A percentile compares a stretch with the other conserved stretches of the same genome.
These are phyloP conservation scores for Centropristis striata DNA, from an alignment of 2,113 vertebrate genomes.

Conservation along the genomic window DNA sequence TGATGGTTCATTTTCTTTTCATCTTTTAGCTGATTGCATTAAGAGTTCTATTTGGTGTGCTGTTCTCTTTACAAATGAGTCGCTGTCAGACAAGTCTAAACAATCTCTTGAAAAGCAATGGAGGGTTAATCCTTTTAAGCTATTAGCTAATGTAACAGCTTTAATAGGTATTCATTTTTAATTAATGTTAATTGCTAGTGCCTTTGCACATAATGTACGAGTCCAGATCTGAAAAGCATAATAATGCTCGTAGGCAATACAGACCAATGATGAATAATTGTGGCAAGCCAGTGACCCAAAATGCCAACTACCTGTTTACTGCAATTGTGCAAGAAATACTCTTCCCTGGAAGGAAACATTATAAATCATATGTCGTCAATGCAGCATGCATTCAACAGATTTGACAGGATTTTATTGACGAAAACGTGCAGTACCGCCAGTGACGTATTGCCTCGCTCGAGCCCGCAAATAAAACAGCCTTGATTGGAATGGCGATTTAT, in stretches of 20 bases:
- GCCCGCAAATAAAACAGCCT: slow-evolving; percentile 81
- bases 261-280: slow-evolving; percentile 46
- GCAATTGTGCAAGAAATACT: slow-evolving; percentile 26
- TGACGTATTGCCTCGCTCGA: slow-evolving; percentile 80
- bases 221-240: slow-evolving; percentile 36
- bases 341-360: slow-evolving; percentile 42
- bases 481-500: slow-evolving; percentile 87
- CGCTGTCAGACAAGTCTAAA: slow-evolving; percentile 28
- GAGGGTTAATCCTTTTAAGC: slow-evolving; percentile 51
- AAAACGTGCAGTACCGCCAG: slow-evolving; percentile 60
- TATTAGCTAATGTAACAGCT: slow-evolving; percentile 51
- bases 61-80: slow-evolving; percentile 42
- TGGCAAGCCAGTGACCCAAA: slow-evolving; percentile 30
- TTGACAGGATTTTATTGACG: slow-evolving; percentile 81
- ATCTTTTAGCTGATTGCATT: slow-evolving; percentile 31
- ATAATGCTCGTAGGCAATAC: slow-evolving; percentile 14
- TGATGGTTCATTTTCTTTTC: slow-evolving; percentile 5
- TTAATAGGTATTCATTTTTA: slow-evolving; percentile 69
- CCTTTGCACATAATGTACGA: slow-evolving; percentile 47
- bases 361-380: slow-evolving; percentile 68
- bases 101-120: slow-evolving; percentile 19
- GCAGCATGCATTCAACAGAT: slow-evolving; percentile 67
- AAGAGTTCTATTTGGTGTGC: neutral
- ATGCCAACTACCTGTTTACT: slow-evolving; percentile 24
- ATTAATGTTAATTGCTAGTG: slow-evolving; percentile 67